Conservation (phyloP, 2,113 vertebrate genomes). For the Misgurnus anguillicaudatus region DNA sequence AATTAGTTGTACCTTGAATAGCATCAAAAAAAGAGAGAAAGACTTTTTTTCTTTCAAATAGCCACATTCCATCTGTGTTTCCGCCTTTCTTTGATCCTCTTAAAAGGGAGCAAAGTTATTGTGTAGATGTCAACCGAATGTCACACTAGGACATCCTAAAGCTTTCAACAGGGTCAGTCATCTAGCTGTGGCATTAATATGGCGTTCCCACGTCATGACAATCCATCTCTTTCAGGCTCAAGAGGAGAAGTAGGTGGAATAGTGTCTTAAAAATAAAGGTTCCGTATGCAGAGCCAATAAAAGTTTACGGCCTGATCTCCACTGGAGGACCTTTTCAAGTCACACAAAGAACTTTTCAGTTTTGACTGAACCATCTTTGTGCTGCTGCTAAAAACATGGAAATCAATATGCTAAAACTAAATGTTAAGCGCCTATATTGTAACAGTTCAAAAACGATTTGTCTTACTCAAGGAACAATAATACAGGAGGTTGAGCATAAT, state of each 20-base stretch:
- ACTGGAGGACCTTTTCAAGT: neutral
- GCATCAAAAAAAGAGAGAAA: neutral
- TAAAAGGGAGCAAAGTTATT: slow-evolving; percentile 13
- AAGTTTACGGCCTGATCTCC: neutral
- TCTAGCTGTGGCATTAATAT: neutral
- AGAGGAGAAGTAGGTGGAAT: slow-evolving; percentile 9
- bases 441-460: no score
- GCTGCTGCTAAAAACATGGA: no score
- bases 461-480: no score
- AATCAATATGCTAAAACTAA: no score
- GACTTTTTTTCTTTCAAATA: neutral
- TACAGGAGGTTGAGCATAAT: neutral
- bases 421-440: no score
- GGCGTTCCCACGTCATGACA: slow-evolving; percentile 7
- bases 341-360: neutral
- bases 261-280: neutral
- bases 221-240: neutral
- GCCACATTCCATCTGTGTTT: neutral
- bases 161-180: slow-evolving; percentile 21
- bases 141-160: slow-evolving; percentile 26
- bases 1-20: no score
- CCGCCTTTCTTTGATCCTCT: slow-evolving; percentile 31
- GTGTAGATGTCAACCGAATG: slow-evolving; percentile 32
- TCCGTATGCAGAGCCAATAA: neutral
- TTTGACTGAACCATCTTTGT: no score